Percentiles rank a stretch among this genome's conserved stretches.
These are phyloP conservation scores for Rhinichthys osculus DNA, from an alignment of 2,797 vertebrate genomes.

Conservation along the genomic window DNA sequence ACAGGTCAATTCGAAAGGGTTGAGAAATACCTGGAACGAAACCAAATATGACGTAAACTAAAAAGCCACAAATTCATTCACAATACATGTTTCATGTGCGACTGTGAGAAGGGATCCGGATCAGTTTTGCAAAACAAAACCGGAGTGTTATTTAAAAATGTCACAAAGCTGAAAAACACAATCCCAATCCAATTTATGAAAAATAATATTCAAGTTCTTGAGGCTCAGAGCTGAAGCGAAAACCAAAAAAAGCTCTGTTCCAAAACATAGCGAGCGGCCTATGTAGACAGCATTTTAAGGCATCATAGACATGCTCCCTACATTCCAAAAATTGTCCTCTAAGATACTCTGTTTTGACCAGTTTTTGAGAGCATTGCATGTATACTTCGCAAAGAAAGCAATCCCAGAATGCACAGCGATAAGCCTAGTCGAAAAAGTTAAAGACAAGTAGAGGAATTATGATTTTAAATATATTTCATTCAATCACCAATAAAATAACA, in stretches of 20 bases:
- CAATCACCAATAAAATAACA: neutral
- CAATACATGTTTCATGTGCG: neutral
- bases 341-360: neutral
- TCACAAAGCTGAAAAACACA: neutral
- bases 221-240: neutral
- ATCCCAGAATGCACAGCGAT: neutral
- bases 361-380: neutral
- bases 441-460: neutral
- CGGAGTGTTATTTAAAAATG: neutral
- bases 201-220: neutral
- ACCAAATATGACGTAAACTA: neutral
- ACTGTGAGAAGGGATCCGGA: neutral
- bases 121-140: neutral
- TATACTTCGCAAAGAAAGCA: neutral
- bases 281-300: neutral
- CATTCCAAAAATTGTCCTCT: neutral
- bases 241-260: neutral
- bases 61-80: neutral
- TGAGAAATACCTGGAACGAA: constrained; percentile 79
- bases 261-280: neutral
- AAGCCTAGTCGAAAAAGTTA: no score
- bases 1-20: constrained; percentile 87
- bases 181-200: neutral
- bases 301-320: neutral
- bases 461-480: neutral